Conservation (phyloP, 2,888 invertebrate genomes). For the Pristionchus maxplancki region DNA sequence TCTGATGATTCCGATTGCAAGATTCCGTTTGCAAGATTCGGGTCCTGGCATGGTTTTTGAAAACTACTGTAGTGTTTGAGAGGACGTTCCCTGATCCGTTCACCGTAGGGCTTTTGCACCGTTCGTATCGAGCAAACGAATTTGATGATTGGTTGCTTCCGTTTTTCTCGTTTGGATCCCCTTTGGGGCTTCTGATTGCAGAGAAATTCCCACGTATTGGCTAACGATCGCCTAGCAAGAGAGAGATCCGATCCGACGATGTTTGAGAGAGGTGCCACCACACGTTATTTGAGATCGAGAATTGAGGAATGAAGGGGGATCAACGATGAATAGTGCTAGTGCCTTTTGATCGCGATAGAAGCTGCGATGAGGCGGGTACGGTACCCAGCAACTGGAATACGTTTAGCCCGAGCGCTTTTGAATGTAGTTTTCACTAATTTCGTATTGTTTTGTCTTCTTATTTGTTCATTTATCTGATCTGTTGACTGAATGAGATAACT, state of each 20-base stretch:
- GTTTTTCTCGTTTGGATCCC: not conserved
- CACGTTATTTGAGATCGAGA: constrained; percentile 3
- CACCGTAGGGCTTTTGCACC: too few species aligned
- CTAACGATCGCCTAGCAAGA: not conserved
- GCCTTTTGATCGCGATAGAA: not conserved
- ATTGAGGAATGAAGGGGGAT: not conserved
- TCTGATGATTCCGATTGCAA: too few species aligned
- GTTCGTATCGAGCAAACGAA: not conserved
- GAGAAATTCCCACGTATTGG: not conserved
- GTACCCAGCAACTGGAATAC: not conserved
- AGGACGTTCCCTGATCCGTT: too few species aligned
- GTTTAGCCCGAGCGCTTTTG: too few species aligned
- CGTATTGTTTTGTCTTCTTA: too few species aligned
- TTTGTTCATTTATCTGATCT: too few species aligned
- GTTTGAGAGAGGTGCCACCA: constrained; percentile 26
- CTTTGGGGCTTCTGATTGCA: not conserved
- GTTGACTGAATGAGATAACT: too few species aligned
- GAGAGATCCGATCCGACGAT: not conserved
- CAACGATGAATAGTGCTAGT: not conserved
- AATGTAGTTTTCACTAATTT: too few species aligned
- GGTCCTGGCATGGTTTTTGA: not conserved
- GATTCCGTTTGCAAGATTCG: not conserved
- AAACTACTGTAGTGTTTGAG: too few species aligned
- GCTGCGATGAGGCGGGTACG: too few species aligned
- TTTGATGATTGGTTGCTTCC: not conserved